phyloP scores from a whole-genome alignment of 2,888 invertebrate species.

The Archaeoteleia sp. region DNA sequence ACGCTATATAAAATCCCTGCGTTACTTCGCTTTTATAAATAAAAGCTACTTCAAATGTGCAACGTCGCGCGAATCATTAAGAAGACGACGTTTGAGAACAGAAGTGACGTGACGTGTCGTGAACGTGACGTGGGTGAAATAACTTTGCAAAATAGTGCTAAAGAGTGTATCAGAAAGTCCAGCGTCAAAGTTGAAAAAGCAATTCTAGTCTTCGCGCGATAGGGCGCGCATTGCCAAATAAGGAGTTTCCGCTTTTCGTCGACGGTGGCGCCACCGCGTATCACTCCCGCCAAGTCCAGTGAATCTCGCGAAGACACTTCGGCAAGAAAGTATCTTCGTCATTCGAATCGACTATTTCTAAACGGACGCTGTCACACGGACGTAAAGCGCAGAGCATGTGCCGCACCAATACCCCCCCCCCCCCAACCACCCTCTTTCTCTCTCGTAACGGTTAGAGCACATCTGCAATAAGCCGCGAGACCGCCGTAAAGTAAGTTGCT shows the following conservation, averaged over 20 bases:
- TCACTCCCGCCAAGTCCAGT: slow-evolving; percentile 41
- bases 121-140: slow-evolving; percentile 1
- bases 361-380: not conserved
- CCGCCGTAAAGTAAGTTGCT: too few species aligned
- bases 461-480: too few species aligned
- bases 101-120: too few species aligned
- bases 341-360: slow-evolving; percentile 12
- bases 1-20: slow-evolving; percentile 8
- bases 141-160: not conserved
- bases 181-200: slow-evolving; percentile 6
- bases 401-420: too few species aligned
- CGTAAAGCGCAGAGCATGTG: too few species aligned
- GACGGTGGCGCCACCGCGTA: slow-evolving; percentile 60
- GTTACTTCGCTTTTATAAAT: not conserved
- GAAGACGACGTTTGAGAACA: too few species aligned
- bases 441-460: too few species aligned
- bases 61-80: not conserved
- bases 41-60: slow-evolving; percentile 3
- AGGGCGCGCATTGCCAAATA: slow-evolving; percentile 81
- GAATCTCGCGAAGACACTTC: slow-evolving; percentile 8
- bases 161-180: slow-evolving; percentile 3
- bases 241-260: slow-evolving; percentile 80
- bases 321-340: slow-evolving; percentile 3
- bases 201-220: slow-evolving; percentile 42
- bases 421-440: too few species aligned